Conservation (phyloP, 2,113 vertebrate genomes). For the Natator depressus region DNA sequence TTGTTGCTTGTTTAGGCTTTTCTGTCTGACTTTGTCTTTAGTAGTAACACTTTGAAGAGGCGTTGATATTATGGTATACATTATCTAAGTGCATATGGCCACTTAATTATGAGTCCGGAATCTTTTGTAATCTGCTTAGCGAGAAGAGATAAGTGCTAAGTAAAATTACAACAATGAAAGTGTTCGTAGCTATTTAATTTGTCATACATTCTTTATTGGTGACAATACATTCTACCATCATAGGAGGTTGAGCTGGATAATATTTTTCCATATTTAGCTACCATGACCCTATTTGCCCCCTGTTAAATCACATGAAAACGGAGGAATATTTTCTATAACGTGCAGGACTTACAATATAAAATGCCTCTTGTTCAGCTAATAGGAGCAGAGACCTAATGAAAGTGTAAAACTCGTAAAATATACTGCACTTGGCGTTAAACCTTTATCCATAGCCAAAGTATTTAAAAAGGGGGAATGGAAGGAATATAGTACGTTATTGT, state of each 20-base stretch:
- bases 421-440: not conserved
- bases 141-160: not conserved
- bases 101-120: not conserved
- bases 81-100: not conserved
- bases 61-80: not conserved
- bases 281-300: not conserved
- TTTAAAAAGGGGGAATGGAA: not conserved
- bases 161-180: not conserved
- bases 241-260: not conserved
- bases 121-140: not conserved
- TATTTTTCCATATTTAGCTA: not conserved
- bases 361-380: not conserved
- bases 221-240: not conserved
- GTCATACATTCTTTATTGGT: not conserved
- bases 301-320: not conserved
- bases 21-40: not conserved
- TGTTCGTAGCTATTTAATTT: not conserved
- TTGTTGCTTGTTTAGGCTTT: conserved; percentile 16
- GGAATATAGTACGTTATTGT: not conserved
- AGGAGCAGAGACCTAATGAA: not conserved
- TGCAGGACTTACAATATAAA: not conserved
- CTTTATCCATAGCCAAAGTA: not conserved
- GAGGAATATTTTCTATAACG: not conserved
- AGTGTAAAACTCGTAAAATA: not conserved
- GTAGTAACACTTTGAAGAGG: not conserved